Evolutionary conservation across 1,140 invertebrate species (phyloP).

Genomic region (Carposina sasakii): DNA sequence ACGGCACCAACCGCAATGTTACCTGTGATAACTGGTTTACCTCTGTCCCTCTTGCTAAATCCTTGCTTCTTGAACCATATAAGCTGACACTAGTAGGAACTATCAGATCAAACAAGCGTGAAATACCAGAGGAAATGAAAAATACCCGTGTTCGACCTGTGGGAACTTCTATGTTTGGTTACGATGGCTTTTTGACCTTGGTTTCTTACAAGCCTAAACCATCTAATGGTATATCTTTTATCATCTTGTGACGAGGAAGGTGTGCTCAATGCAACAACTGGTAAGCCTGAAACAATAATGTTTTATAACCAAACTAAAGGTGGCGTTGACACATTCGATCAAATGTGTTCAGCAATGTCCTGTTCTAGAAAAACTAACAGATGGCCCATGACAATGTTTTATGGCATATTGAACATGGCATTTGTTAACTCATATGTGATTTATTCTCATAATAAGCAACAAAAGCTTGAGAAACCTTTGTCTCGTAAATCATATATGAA

Average conservation of each 20-base stretch:
- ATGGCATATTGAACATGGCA: constrained; percentile 21
- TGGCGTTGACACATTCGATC: constrained; percentile 56
- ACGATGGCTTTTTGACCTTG: constrained; percentile 30
- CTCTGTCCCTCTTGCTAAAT: constrained; percentile 33
- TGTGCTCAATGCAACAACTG: constrained; percentile 15
- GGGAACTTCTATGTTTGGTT: constrained; percentile 35
- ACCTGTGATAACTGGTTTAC: constrained; percentile 55
- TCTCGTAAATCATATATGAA: too few species aligned
- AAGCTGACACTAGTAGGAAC: constrained; percentile 43
- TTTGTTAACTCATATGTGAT: constrained; percentile 22
- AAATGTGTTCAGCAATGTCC: constrained; percentile 48
- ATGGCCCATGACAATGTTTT: constrained; percentile 41
- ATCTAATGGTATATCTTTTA: constrained; percentile 43
- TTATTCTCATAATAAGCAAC: too few species aligned
- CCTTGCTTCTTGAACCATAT: constrained; percentile 33
- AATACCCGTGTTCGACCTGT: constrained; percentile 9
- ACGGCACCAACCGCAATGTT: constrained; percentile 36
- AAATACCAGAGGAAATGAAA: constrained; percentile 43
- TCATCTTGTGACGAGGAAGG: constrained; percentile 32
- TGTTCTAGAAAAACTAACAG: constrained; percentile 35
- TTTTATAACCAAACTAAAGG: constrained; percentile 63
- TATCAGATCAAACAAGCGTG: constrained; percentile 41
- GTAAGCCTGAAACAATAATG: constrained; percentile 52
- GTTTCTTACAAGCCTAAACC: constrained; percentile 45
- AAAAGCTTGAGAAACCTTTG: too few species aligned